Conservation (phyloP, 2,888 invertebrate genomes). For the Digitonthophagus gazella region DNA sequence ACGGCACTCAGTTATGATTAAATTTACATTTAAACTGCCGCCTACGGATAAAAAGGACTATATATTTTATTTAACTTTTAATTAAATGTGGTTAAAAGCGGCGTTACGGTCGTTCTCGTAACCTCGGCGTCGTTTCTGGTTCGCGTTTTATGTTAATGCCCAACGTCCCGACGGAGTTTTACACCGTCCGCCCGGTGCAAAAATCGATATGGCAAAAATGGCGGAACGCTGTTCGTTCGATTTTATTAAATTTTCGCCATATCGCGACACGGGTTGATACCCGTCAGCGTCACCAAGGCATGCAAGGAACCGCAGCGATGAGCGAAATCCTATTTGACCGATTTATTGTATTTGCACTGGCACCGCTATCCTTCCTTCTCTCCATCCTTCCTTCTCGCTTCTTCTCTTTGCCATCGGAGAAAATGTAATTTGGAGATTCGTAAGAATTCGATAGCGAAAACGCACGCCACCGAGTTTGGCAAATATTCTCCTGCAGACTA, state of each 20-base stretch:
- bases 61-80: conserved; percentile 41
- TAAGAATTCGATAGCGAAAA: background rate
- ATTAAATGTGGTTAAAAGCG: conserved; percentile 39
- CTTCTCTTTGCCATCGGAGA: background rate
- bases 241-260: background rate
- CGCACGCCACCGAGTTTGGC: background rate
- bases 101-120: conserved; percentile 23
- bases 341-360: background rate
- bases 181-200: conserved; percentile 1
- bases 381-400: background rate
- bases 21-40: conserved; percentile 43
- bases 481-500: background rate
- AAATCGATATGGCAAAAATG: background rate
- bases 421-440: background rate
- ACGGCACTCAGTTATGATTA: conserved; percentile 36
- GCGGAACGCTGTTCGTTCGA: background rate
- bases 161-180: background rate
- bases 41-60: conserved; percentile 37
- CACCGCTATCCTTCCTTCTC: background rate
- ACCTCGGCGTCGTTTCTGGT: background rate
- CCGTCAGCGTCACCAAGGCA: background rate
- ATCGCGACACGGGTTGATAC: background rate
- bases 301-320: background rate
- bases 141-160: conserved; percentile 14
- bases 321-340: background rate